Percentiles rank a stretch among this genome's conserved stretches.
phyloP scores from a whole-genome alignment of 2,888 invertebrate species.

The Eupithecia dodoneata region DNA sequence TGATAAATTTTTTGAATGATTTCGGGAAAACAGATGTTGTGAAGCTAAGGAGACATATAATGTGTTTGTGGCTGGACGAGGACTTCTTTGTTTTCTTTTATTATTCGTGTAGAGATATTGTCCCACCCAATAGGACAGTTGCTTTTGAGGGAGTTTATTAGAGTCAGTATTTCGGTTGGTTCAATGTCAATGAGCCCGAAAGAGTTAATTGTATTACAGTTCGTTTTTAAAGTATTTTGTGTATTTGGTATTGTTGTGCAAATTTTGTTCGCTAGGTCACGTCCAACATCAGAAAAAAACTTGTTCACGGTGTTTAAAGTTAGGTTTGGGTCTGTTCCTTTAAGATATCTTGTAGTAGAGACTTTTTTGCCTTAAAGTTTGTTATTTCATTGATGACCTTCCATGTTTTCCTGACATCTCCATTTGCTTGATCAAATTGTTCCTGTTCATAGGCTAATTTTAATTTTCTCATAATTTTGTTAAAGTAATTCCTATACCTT shows the following conservation, averaged over 20 bases:
- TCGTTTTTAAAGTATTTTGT: neutral
- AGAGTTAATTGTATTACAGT: neutral
- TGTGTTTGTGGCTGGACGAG: no score
- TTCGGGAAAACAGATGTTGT: no score
- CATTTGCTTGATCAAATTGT: neutral
- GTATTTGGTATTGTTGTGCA: neutral
- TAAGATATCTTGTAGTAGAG: neutral
- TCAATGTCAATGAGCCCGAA: neutral
- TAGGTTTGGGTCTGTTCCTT: neutral
- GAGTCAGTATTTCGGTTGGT: neutral
- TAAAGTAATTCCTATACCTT: neutral
- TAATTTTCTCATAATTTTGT: neutral
- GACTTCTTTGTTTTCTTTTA: no score
- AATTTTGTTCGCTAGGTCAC: neutral
- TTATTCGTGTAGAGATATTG: neutral
- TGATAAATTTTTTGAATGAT: no score
- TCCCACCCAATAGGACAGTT: neutral
- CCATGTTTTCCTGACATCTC: slow-evolving; percentile 4
- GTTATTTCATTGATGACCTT: neutral
- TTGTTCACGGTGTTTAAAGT: neutral
- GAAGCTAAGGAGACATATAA: no score
- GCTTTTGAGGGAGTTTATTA: neutral
- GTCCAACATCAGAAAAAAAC: neutral
- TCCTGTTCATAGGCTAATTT: neutral
- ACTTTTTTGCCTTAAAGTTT: neutral